Evolutionary conservation across 2,113 vertebrate species (phyloP), one percentile per base, ranked within the genome.

Genomic region (Platanista minor): DNA sequence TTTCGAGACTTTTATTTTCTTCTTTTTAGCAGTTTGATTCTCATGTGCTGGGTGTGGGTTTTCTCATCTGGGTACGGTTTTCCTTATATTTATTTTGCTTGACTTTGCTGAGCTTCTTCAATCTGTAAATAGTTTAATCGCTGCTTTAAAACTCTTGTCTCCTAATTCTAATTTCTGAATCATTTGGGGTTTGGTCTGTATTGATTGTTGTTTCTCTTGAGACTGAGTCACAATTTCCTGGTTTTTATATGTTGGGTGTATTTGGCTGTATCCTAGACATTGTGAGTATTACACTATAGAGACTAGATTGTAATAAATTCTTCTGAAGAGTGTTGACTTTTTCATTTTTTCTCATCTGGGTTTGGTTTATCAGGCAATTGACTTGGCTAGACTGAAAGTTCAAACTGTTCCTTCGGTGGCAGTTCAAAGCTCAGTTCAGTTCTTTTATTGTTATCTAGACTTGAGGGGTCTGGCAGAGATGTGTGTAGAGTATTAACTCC

Each of bases 111-210:
- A 81, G 20, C 31, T 78, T 90, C 88, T 92, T 92, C 46, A 87
- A n/a, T 94, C 46, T 95, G 39, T 92, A 75, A 75, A 87, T 52
- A 80, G 62, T 69, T 96, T 92, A 92, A 87, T 43, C 88, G 11
- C 62, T 92, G 13, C 75, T 95, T 80, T 96, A 95, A 85, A 90
- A 96, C 52, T 86, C 12, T 86, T 86, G 33, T 62, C 10, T 82
- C 33, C 36, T 81, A 96, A 82, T 81, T 93, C 21, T 59, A 66
- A 66, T 61, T 66, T 72, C 3, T 11, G 57, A 87, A 29, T 77
- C 23, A 15, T 91, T 89, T 96, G 3, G 31, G n/a, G 7, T 54
- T 89, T 92, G 41, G 3, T 81, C 29, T 91, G 3, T 29, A 46
- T 72, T 39, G 66, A 57, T 41, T 80, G 15, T 46, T 52, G 27